Evolutionary conservation across 2,113 vertebrate species (phyloP), one percentile per base, ranked within the genome.

Genomic region (Lontra canadensis): DNA sequence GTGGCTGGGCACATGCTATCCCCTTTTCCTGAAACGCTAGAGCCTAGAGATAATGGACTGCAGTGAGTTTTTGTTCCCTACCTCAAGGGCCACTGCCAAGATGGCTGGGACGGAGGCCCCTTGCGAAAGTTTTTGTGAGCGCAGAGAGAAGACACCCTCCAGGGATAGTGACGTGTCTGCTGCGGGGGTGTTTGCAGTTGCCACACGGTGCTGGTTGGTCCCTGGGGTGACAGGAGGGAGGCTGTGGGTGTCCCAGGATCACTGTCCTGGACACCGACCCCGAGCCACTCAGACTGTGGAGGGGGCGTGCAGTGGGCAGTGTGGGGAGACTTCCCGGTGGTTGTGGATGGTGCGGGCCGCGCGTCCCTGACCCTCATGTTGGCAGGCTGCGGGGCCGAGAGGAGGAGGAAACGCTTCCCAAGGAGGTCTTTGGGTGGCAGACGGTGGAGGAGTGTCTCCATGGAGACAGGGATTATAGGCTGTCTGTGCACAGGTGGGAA

Each of bases 281-380:
- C 8, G n/a, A 59, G 31, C 15, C 39, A 17, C 9, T 85, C 44
- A 85, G 36, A 63, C 61, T 69, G 44, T 67, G 63, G 83, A 96
- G 83, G 83, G 18, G n/a, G 8, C 59, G 17, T 8, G 23, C 44
- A 34, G 47, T 11, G 47, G 9, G 34, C 52, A 2, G 17, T 36
- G 61, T 71, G 59, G 11, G 21, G 26, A 59, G 15, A 47, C 31
- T 49, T 57, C 61, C 21, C 21, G 25, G 83, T 44, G 84, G 31
- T 88, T 71, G 39, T 20, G 78, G 67, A 31, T 7, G 29, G 47
- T 49, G 47, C 1, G 15, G 7, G 63, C 2, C 10, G 5, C 5
- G 9, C 2, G 8, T 15, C 31, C 12, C 6, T 29, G 10, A 42
- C 4, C 6, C 1, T 3, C 21, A 12, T 7, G 10, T 36, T 7